Base-by-base conservation (phyloP, 2,113 vertebrate species). In the Psittacus erithacus region DNA sequence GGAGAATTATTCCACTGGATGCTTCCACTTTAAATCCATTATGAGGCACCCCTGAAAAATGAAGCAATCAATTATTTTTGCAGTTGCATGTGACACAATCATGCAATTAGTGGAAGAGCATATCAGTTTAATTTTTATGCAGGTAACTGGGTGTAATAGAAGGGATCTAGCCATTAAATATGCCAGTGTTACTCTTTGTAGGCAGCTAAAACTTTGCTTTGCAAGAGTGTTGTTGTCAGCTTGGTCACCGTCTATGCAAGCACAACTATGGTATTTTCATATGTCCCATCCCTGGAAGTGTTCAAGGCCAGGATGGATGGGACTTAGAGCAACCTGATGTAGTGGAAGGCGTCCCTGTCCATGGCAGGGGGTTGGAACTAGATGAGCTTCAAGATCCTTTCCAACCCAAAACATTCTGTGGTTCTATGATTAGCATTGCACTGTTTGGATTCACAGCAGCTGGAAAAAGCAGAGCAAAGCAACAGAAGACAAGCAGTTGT, bases 1-100 rank as follows among this genome's bases (percentile, higher is more conserved):
- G 89, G 50, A 95, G 81, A 91, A 97, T 79, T 79, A 97, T 82
- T 73, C 96, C 86, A 75, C 77, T 93, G 43, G 94, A 91, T 47
- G 68, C 74, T 77, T 97, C 95, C 57, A 97, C 96, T 88, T 94
- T 87, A 92, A 97, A 97, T 39, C 94, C 97, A 85, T 90, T 93
- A 49, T 53, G 90, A 62, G 95, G 95, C 15, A 97, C 27, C 4
- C 96, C 97, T 97, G 86, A 41, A 94, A 74, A 65, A 94, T 3
- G 11, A 93, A 93, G 65, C 29, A 64, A 74, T 75, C n/a, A 2
- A n/a, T 86, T 82, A 63, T 38, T 92, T 77, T 77, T 81, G 63
- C 29, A 43, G 47, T 31, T 49, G 11, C 4, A 3, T 4, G 0
- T 1, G 20, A 29, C 49, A 38, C 29, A 43, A 74, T 38, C 27